phyloP scores from a whole-genome alignment of 1,140 invertebrate species.

The Bilobella aurantiaca region DNA sequence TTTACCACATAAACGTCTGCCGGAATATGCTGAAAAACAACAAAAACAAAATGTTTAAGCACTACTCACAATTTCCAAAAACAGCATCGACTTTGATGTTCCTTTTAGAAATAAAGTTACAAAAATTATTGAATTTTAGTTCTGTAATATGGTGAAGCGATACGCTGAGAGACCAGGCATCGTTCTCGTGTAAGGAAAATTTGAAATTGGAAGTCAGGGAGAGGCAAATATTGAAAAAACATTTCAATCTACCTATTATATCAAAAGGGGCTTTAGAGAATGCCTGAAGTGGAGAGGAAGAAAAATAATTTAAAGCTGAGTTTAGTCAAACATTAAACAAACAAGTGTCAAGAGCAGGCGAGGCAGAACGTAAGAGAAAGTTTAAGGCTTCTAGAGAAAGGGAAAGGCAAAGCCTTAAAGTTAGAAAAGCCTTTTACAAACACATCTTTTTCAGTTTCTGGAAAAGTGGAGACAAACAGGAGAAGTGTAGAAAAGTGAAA shows the following conservation, averaged over 20 bases:
- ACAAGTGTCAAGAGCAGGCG: not conserved
- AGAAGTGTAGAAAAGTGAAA: too few relatives aligned
- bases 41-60: constrained; percentile 14
- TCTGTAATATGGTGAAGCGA: too few relatives aligned
- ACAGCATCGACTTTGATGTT: too few relatives aligned
- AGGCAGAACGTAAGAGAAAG: not conserved
- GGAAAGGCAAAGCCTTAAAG: constrained; percentile 1
- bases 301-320: not conserved
- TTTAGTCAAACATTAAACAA: not conserved
- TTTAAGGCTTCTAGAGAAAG: not conserved
- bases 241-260: too few relatives aligned
- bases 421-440: not conserved
- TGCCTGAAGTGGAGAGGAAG: not conserved
- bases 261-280: not conserved
- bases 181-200: too few relatives aligned
- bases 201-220: too few relatives aligned
- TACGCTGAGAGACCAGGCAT: too few relatives aligned
- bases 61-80: too few relatives aligned
- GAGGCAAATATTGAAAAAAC: too few relatives aligned
- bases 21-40: constrained; percentile 60
- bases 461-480: not conserved
- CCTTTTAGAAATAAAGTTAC: too few relatives aligned
- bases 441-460: not conserved
- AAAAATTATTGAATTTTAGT: too few relatives aligned
- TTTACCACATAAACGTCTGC: constrained; percentile 90